Conservation (phyloP, 1,140 invertebrate genomes). For the Drosophila subobscura region DNA sequence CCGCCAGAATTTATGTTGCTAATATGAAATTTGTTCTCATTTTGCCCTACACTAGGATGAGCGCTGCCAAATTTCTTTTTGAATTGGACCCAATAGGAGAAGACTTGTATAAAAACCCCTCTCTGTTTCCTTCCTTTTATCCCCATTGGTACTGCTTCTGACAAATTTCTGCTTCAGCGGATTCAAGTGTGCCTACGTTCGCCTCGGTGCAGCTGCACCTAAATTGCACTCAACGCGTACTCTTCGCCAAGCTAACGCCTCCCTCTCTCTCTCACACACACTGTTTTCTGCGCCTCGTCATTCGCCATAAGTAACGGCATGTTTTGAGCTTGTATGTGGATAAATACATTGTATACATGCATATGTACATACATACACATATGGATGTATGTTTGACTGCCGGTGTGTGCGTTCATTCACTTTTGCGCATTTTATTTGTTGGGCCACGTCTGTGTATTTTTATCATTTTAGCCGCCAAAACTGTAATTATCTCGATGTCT, state of each 20-base stretch:
- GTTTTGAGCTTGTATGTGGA: not conserved
- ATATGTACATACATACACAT: conserved; percentile 17
- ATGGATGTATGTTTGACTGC: not conserved
- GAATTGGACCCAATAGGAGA: no score
- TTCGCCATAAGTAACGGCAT: conserved; percentile 33
- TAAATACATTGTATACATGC: not conserved
- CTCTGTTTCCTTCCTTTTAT: conserved; percentile 4
- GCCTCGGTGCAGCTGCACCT: conserved; percentile 53
- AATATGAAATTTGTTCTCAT: not conserved
- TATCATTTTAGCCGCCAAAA: conserved; percentile 47
- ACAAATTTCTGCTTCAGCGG: not conserved
- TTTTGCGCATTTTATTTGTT: conserved; percentile 38
- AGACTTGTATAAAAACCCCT: conserved; percentile 11
- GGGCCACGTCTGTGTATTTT: conserved; percentile 23
- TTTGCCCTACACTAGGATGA: no score
- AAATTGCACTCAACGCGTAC: conserved; percentile 48
- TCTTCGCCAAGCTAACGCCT: conserved; percentile 9
- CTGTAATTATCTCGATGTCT: conserved; percentile 48
- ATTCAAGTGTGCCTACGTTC: conserved; percentile 33
- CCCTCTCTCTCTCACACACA: not conserved
- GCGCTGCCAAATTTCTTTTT: no score
- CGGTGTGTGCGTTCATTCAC: conserved; percentile 55
- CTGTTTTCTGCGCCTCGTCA: conserved; percentile 16
- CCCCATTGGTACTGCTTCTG: not conserved
- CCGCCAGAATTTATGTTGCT: no score